These are phyloP conservation scores for Phyllopteryx taeniolatus DNA, from an alignment of 2,113 vertebrate genomes.

Conservation along the genomic window DNA sequence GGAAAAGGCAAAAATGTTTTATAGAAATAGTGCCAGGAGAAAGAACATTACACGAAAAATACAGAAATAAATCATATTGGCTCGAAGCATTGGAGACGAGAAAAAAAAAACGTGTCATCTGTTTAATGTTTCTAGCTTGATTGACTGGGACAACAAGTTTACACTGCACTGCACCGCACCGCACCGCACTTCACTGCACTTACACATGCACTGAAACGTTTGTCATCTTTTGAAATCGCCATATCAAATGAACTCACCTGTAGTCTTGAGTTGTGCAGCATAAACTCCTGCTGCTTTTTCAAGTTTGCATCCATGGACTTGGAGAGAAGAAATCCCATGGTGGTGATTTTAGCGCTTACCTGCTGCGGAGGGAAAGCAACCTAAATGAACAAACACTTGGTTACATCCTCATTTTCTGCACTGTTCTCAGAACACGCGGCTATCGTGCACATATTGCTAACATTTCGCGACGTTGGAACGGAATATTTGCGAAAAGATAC, in stretches of 20 bases:
- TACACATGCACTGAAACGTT: too few species aligned
- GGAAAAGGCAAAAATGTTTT: too few species aligned
- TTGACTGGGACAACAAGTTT: too few species aligned
- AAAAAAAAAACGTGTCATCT: too few species aligned
- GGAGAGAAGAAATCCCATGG: slow-evolving; percentile 82
- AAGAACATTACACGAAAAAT: too few species aligned
- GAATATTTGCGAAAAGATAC: not conserved
- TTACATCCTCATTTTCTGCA: not conserved
- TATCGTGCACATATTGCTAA: not conserved
- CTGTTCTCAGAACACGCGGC: not conserved
- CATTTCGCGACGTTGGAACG: not conserved
- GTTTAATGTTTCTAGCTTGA: too few species aligned
- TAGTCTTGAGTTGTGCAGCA: slow-evolving; percentile 74
- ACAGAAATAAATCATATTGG: too few species aligned
- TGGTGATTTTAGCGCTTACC: slow-evolving; percentile 9
- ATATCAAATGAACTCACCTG: slow-evolving; percentile 72
- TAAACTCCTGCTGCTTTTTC: slow-evolving; percentile 82
- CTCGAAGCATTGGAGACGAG: too few species aligned
- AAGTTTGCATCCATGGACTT: slow-evolving; percentile 80
- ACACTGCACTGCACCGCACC: too few species aligned
- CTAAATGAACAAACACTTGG: not conserved
- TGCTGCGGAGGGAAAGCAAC: not conserved
- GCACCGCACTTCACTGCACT: too few species aligned
- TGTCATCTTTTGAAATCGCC: not conserved
- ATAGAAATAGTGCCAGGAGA: too few species aligned